Evolutionary conservation across 2,888 invertebrate species (phyloP).

Genomic region (Epinotia brunnichana): DNA sequence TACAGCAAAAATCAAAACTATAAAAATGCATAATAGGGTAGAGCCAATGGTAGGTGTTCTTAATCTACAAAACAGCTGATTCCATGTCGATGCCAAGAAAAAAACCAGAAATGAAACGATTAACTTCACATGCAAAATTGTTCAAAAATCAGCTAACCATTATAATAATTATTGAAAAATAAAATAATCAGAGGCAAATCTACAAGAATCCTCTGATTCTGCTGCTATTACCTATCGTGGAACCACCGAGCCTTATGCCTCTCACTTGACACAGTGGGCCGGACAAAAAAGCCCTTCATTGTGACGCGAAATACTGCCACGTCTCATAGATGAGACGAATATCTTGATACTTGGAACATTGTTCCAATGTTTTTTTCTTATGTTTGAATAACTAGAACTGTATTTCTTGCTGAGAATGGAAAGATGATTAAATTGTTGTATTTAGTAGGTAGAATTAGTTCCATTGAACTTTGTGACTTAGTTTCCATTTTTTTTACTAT

Average conservation of each 20-base stretch:
- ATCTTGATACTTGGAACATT: constrained; percentile 52
- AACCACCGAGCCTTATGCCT: constrained; percentile 34
- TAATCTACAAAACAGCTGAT: no score
- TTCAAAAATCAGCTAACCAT: not conserved
- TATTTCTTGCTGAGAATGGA: not conserved
- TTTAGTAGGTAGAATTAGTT: no score
- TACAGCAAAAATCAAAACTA: no score
- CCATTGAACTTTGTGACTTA: no score
- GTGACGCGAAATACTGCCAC: constrained; percentile 58
- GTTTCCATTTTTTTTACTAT: no score
- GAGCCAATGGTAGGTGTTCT: no score
- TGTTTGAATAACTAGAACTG: not conserved
- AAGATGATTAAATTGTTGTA: not conserved
- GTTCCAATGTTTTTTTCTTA: constrained; percentile 2
- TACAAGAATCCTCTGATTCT: not conserved
- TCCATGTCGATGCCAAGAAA: no score
- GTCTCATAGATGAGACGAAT: no score
- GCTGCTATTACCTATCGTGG: constrained; percentile 25
- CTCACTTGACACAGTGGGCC: constrained; percentile 56
- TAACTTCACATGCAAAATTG: no score
- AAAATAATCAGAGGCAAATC: not conserved
- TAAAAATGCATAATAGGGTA: no score
- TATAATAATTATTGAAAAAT: not conserved
- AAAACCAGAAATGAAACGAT: no score
- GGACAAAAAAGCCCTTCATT: constrained; percentile 65